Evolutionary conservation across 92 coral and sea anemone species (phyloP), one percentile per base, ranked within the genome.

Genomic region (Metridium senile): DNA sequence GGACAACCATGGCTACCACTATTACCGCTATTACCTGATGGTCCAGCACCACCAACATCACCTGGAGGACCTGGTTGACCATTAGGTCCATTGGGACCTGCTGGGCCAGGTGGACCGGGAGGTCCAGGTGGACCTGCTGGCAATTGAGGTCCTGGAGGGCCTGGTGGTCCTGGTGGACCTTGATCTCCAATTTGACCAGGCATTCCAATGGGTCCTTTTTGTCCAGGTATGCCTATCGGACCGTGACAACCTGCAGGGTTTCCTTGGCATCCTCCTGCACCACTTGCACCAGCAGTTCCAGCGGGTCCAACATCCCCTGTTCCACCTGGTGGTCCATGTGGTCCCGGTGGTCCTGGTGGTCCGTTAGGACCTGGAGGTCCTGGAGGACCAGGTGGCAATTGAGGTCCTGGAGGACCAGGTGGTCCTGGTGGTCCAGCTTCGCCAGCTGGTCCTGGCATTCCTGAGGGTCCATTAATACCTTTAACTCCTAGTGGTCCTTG

Each of bases 101-200:
- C 31, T 34, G 86, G 72, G 39, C 86, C 62, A n/a, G 45, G 66
- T 20, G 89, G 87, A 1, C 98, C 93, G 0, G 91, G 86, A n/a
- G 93, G 97, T 9, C 90, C 94, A 0, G 87, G 89, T 16, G 97
- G 93, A 9, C 93, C 97, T 6, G 92, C 88, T 16, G 97, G 93
- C 11, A 93, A 88, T 17, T 89, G 88, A 10, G 94, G 92, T 0
- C 98, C 98, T 0, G 92, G 93, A 1, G 97, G 98, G 8, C 94
- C 98, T 45, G 94, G 88, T 22, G 91, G 87, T 16, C 93, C 91
- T 2, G 76, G 83, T 3, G 86, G 89, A 17, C 88, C 94, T 0
- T 86, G 85, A 31, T 92, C 95, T 9, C 90, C 94, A 21, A 66
- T 63, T 25, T 76, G 82, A 13, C 85, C 89, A 18, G 18, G 81